Base-by-base conservation (phyloP, 2,113 vertebrate genomes). In the Rhegmatorhina hoffmannsi region DNA sequence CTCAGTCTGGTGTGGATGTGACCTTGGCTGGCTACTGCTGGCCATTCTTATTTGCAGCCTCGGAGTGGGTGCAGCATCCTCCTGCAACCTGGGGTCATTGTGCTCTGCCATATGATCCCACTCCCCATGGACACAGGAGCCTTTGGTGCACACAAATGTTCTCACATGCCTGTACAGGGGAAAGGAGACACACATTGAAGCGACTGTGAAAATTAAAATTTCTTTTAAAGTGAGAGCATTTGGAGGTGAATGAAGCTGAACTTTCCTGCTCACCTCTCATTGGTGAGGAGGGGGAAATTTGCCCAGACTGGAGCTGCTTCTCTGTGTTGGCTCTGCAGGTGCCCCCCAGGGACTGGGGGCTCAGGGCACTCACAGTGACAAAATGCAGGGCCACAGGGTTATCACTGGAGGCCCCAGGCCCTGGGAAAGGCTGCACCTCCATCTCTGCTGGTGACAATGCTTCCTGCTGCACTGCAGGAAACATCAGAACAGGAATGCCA, bases 401-500 rank as follows among this genome's bases (percentile, higher is more conserved):
- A 63, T 29, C 36, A 10, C 52, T 14, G 28, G 46, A 70, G 34
- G 26, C 26, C 34, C 28, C 68, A 77, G 33, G 5, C 40, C 44
- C 52, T 34, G 60, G 36, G 40, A 75, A 77, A 70, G 16, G n/a
- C 83, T 87, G 60, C 28, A 49, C 2, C 6, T 6, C 10, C 0
- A 1, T 60, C 46, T 40, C 69, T 87, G 63, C 40, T 3, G 3
- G 23, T 29, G 73, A n/a, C 67, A 84, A 6, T 0, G 2, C 34
- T 68, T 56, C 29, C 17, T 52, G 24, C 66, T 70, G 64, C 55
- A 16, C 17, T 56, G 60, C 60, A 75, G 40, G 26, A 44, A 60
- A 38, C 6, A 1, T 24, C 33, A 53, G 46, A 69, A 49, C 1
- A 4, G 50, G 69, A 91, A n/a, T 0, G 0, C 17, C 2, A n/a